Base-by-base conservation (phyloP, 2,888 invertebrate species). In the Zygothrica quintamaculata region DNA sequence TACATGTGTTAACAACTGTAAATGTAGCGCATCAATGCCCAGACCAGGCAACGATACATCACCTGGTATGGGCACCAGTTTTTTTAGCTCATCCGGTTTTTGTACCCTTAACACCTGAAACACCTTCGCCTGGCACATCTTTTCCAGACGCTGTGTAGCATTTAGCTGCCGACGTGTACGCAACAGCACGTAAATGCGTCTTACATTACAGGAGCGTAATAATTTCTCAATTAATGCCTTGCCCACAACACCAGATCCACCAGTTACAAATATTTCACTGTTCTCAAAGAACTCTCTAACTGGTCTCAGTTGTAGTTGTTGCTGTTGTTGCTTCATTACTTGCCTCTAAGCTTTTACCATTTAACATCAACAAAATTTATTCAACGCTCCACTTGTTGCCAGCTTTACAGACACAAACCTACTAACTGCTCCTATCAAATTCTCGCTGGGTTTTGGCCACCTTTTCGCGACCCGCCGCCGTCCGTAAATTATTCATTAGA, bases 211-310 rank as follows among this genome's bases (percentile, higher is more conserved):
- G 3, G 96, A 96, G 77, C 97, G 93, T 1, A 98, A 90, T 1
- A 98, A 91, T 90, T 98, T 98, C 90, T 98, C 98, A 3, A 98
- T 92, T 13, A 98, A 90, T 0, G 96, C 95, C 92, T 98, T 98
- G 0, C 98, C 98, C 89, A 98, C 93, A 86, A 97, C 98, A 91
- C 93, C 93, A 16, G 96, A 95, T 0, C 94, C 96, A 1, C 98
- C 97, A 0, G 97, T 97, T 1, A 98, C 92, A 44, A 98, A 94
- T 13, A 97, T 91, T 11, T 93, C 94, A 68, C 94, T 93, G 8
- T 93, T 94, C 22, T 92, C 92, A 85, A 93, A 96, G 88, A 94
- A 96, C 22, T 57, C 56, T 25, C 8, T 33, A 40, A 68, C 29
- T n/a, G n/a, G n/a, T n/a, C n/a, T n/a, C n/a, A n/a, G n/a, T n/a